Percentiles rank a stretch among this genome's conserved stretches.
These are phyloP conservation scores for Homarus americanus DNA, from an alignment of 1,140 invertebrate species.

Conservation along the genomic window DNA sequence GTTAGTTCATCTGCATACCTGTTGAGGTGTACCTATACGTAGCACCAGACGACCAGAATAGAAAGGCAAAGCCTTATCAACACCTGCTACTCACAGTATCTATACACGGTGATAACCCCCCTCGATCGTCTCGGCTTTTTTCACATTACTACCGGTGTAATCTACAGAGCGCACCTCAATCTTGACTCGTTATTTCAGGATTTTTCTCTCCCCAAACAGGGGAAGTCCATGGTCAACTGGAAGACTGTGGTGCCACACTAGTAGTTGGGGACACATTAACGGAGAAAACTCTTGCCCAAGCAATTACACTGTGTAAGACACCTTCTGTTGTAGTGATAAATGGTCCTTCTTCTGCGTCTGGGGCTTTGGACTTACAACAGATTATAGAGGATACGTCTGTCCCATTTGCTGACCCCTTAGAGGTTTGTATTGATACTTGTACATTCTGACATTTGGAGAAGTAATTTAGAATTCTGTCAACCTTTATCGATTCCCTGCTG, in stretches of 20 bases:
- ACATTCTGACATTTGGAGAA: no score
- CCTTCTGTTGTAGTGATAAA: conserved; percentile 11
- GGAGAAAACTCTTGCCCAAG: conserved; percentile 3
- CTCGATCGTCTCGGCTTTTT: no score
- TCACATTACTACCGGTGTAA: no score
- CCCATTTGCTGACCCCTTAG: conserved; percentile 31
- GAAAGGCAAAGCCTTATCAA: no score
- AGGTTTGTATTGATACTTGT: no score
- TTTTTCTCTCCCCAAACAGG: conserved; percentile 22
- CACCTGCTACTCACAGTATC: no score
- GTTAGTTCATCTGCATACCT: no score
- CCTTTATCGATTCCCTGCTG: neutral
- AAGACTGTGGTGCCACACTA: conserved; percentile 53
- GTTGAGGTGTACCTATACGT: no score
- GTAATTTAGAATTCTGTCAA: neutral
- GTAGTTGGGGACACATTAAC: conserved; percentile 38
- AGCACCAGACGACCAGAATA: no score
- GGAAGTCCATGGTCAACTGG: conserved; percentile 55
- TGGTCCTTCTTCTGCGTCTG: neutral
- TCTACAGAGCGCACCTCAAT: no score
- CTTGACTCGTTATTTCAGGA: no score
- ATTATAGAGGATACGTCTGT: conserved; percentile 43
- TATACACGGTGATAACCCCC: no score
- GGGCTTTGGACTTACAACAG: conserved; percentile 17
- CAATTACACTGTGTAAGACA: conserved; percentile 33